phyloP scores from a whole-genome alignment of 2,888 invertebrate genomes.

The Maniola hyperantus region DNA sequence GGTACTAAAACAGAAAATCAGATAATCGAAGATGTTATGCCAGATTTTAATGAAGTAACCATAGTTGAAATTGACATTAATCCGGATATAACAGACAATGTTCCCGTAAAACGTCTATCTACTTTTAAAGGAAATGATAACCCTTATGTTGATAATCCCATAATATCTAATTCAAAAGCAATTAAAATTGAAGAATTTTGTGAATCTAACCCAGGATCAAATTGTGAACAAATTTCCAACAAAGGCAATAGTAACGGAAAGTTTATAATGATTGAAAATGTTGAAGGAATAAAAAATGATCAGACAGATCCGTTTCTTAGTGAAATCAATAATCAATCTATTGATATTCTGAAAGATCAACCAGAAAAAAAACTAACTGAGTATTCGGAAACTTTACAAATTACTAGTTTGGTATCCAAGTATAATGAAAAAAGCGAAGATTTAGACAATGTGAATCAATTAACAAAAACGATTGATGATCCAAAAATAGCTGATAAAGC shows the following conservation, averaged over 20 bases:
- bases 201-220: not conserved
- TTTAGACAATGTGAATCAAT: not conserved
- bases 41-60: constrained; percentile 19
- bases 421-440: not conserved
- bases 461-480: constrained; percentile 7
- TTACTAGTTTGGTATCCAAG: not conserved
- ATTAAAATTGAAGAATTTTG: constrained; percentile 13
- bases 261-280: not conserved
- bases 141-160: constrained; percentile 7
- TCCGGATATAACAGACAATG: not conserved
- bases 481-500: constrained; percentile 38
- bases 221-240: constrained; percentile 9
- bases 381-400: not conserved
- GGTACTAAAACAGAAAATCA: constrained; percentile 48
- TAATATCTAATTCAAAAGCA: not conserved
- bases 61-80: constrained; percentile 34
- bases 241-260: not conserved
- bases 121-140: constrained; percentile 32
- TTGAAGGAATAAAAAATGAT: not conserved
- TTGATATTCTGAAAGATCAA: not conserved
- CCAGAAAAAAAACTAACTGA: not conserved
- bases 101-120: constrained; percentile 10
- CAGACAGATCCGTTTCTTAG: not conserved
- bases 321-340: not conserved
- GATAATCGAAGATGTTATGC: constrained; percentile 3